These are phyloP conservation scores for Pasiphila rectangulata DNA, from an alignment of 2,888 invertebrate species.

Conservation along the genomic window DNA sequence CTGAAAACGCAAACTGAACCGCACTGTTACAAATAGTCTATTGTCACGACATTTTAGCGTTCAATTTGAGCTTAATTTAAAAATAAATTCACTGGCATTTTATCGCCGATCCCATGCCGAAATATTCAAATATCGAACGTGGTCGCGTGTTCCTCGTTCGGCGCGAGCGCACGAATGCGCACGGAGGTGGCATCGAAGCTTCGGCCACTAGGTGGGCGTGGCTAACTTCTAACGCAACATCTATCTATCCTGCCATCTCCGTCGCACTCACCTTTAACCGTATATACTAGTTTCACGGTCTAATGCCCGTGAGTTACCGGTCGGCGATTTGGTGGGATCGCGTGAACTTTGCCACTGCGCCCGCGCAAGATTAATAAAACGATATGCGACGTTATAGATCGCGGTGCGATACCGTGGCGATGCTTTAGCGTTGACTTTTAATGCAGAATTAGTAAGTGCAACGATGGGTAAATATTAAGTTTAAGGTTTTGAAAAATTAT, in stretches of 20 bases:
- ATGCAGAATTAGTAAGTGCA: slow-evolving; percentile 34
- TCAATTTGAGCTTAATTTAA: slow-evolving; percentile 29
- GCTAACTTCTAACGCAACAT: slow-evolving; percentile 75
- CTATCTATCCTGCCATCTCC: slow-evolving; percentile 60
- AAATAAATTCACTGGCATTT: slow-evolving; percentile 47
- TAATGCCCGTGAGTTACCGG: slow-evolving; percentile 70
- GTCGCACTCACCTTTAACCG: slow-evolving; percentile 26
- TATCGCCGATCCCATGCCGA: slow-evolving; percentile 57
- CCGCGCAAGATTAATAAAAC: slow-evolving; percentile 66
- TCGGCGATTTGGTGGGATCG: slow-evolving; percentile 64
- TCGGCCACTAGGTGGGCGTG: slow-evolving; percentile 66
- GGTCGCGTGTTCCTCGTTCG: slow-evolving; percentile 61
- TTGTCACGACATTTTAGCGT: slow-evolving; percentile 41
- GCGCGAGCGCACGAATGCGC: slow-evolving; percentile 78
- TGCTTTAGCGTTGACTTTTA: slow-evolving; percentile 47
- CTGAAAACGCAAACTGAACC: slow-evolving; percentile 69
- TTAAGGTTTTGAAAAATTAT: slow-evolving; percentile 19
- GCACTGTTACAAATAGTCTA: slow-evolving; percentile 47
- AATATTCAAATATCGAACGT: slow-evolving; percentile 48
- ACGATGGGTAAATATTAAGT: slow-evolving; percentile 28
- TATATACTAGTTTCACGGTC: slow-evolving; percentile 51
- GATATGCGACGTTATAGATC: slow-evolving; percentile 72
- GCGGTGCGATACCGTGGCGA: slow-evolving; percentile 60
- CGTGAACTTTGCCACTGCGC: slow-evolving; percentile 76
- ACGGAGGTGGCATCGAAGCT: slow-evolving; percentile 70